phyloP scores from a whole-genome alignment of 2,797 vertebrate genomes.

The Scolopax rusticola region DNA sequence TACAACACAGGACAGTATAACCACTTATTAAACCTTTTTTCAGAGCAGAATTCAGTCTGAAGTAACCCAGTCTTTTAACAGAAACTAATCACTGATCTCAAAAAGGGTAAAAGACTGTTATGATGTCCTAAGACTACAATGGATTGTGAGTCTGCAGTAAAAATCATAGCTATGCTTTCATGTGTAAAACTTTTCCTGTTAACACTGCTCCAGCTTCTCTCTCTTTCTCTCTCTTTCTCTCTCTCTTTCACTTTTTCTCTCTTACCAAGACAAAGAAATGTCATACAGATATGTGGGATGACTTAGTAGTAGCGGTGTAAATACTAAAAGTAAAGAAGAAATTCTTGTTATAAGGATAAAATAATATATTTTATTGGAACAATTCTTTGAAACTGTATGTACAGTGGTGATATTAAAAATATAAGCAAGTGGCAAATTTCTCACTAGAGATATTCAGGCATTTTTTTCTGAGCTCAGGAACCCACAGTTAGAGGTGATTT shows the following conservation, averaged over 20 bases:
- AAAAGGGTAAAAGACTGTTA: conserved; percentile 15
- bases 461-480: not conserved
- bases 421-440: not conserved
- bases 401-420: not conserved
- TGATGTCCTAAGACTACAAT: conserved; percentile 19
- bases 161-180: conserved; percentile 46
- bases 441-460: not conserved
- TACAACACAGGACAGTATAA: not conserved
- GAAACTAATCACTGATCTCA: conserved; percentile 32
- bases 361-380: not conserved
- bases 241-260: not conserved
- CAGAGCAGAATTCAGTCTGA: not conserved
- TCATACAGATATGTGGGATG: not conserved
- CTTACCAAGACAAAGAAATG: not conserved
- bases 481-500: not conserved
- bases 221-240: not conserved
- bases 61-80: conserved; percentile 24
- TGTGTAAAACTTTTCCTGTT: conserved; percentile 28
- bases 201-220: not conserved
- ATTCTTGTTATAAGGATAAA: not conserved
- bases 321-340: not conserved
- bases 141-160: conserved; percentile 16
- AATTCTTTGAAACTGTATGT: not conserved
- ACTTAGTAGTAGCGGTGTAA: not conserved
- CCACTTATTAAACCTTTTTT: conserved; percentile 27